Base-by-base conservation (phyloP, 2,888 invertebrate species). In the Kryphioiulus occultus region DNA sequence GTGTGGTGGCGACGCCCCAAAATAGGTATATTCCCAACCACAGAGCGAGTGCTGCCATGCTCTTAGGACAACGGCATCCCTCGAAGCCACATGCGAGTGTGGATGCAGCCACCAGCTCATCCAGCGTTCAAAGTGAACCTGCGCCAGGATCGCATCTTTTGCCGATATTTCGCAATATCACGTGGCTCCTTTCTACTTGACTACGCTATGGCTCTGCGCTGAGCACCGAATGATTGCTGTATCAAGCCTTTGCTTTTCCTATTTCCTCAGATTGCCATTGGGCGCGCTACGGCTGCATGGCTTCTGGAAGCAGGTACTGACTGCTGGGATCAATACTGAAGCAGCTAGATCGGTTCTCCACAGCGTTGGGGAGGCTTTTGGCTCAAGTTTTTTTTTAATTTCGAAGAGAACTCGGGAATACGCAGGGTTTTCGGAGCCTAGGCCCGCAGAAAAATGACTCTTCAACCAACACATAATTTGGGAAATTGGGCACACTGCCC, bases 1-100 rank as follows among this genome's bases (percentile, higher is more conserved):
- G 30, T 78, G 30, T 78, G 30, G 30, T 30, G 78, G 78, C 78
- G 78, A 78, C 10, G 78, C 30, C 78, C 78, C 78, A 78, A 78
- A 78, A 30, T 15, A 78, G 78, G 30, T 78, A 30, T 78, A 78
- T 78, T 78, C 26, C 78, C 78, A 78, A 78, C 30, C 78, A 78
- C 78, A 78, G 78, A 78, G 78, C 12, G 78, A 78, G 78, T 78
- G 78, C 30, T 78, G 78, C 26, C 78, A 78, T 78, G 78, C 78
- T 78, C 78, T 68, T 68, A 68, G 68, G 68, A 68, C 68, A 68
- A 26, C 68, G 68, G 68, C 68, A 68, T 68, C 68, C 68, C 68
- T 68, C 68, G 68, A 68, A 68, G 68, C 68, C 53, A 53, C 53
- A 53, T 53, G 53, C 53, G 53, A 53, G 19, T 19, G 0, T 26